Conservation (phyloP, 1,140 invertebrate genomes). For the Phthorimaea operculella region DNA sequence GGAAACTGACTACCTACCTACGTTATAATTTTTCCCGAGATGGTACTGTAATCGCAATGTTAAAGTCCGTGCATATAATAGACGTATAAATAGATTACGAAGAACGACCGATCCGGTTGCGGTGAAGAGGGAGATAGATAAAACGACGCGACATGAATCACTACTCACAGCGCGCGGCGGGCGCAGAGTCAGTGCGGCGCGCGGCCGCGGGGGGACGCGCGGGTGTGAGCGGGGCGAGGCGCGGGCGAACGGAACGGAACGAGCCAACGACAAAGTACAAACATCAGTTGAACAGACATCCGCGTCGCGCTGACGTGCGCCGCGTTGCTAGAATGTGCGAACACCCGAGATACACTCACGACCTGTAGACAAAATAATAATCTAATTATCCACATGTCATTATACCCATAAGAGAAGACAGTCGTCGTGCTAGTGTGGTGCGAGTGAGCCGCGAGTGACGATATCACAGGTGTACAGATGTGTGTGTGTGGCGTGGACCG, state of each 20-base stretch:
- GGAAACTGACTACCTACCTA: not conserved
- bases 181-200: constrained; percentile 43
- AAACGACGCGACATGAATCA: constrained; percentile 67
- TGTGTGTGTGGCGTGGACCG: constrained; percentile 58
- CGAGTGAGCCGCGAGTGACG: constrained; percentile 47
- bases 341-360: constrained; percentile 37
- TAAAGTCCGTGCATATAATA: constrained; percentile 56
- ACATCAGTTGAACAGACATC: constrained; percentile 64
- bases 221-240: constrained; percentile 36
- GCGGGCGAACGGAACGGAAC: constrained; percentile 52
- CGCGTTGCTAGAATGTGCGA: constrained; percentile 35
- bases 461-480: constrained; percentile 49
- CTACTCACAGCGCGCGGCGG: constrained; percentile 48
- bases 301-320: constrained; percentile 49
- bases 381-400: constrained; percentile 36
- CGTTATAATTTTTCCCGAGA: constrained; percentile 2
- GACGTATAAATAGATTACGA: constrained; percentile 64
- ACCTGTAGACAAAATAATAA: constrained; percentile 36
- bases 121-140: constrained; percentile 66
- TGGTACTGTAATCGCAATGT: constrained; percentile 40
- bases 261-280: constrained; percentile 60
- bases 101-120: constrained; percentile 66
- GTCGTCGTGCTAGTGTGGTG: constrained; percentile 32
- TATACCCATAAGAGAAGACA: constrained; percentile 48
- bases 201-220: constrained; percentile 36